Base-by-base conservation (phyloP, 2,113 vertebrate genomes). In the Cyprinodon brontotheroides region DNA sequence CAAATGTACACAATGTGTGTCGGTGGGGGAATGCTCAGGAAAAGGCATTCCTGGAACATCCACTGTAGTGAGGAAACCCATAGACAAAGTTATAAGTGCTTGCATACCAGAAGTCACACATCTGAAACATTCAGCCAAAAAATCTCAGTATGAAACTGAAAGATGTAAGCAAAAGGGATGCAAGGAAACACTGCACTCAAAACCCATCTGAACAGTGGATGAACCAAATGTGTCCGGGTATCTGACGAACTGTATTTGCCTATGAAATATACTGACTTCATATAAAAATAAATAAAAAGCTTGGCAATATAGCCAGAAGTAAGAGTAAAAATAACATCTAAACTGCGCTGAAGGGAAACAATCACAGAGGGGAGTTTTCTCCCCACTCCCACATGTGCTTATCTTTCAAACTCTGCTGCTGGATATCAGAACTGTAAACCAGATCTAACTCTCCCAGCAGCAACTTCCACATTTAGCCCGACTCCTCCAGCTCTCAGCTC, bases 401-500 rank as follows among this genome's bases (percentile, higher is more conserved):
- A 14, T 39, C 14, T 22, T 14, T 63, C 13, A 17, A 14, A 39
- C 22, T 29, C 37, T 36, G 12, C 12, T 36, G 11, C 39, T 43
- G 63, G 15, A 65, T 41, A 63, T 43, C 39, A 65, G 39, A 65
- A 50, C 50, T 22, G 17, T n/a, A 45, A 65, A 13, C 61, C 20
- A 9, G 41, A 45, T 14, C 66, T 78, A 4, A 64, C 38, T 69
- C 79, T 85, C 81, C 65, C 9, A 14, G 72, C 74, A 48, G 41
- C 68, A 62, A 43, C 75, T 62, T 62, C 45, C 79, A 17, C 75
- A 72, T 71, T 81, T 71, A 85, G 80, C 76, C 69, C 70, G 65
- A 65, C 75, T 78, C 74, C 84, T 82, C 69, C 50, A 22, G 59
- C 87, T 78, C 81, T 80, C 76, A 64, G 83, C 86, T 67, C 73